Conservation (phyloP, 2,888 invertebrate species). For the Xylota sylvarum region DNA sequence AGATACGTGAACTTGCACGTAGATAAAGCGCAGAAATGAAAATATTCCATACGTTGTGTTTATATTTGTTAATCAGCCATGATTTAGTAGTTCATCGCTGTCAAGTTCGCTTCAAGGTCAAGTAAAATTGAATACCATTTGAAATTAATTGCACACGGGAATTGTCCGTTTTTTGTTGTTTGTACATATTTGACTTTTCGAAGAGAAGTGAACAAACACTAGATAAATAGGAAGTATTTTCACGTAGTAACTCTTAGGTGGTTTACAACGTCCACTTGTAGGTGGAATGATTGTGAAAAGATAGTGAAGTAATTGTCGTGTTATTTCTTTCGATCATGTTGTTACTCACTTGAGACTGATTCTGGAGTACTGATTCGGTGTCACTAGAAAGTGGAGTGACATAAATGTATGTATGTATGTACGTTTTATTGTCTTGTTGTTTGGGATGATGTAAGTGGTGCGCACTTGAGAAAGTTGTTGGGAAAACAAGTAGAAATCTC, state of each 20-base stretch:
- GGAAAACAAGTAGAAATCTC: neutral
- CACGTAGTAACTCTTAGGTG: neutral
- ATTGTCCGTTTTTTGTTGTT: neutral
- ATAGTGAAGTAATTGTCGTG: conserved; percentile 25
- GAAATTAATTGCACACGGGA: conserved; percentile 22
- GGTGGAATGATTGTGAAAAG: conserved; percentile 7
- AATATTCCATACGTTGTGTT: conserved; percentile 31
- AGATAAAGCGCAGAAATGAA: conserved; percentile 43
- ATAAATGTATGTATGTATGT: neutral
- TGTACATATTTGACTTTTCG: neutral
- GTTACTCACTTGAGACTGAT: conserved; percentile 1
- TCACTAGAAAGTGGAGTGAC: neutral
- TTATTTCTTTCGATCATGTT: conserved; percentile 5
- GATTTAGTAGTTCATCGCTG: conserved; percentile 41
- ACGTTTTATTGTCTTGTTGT: neutral
- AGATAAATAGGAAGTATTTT: conserved; percentile 27
- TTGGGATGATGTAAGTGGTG: conserved; percentile 1
- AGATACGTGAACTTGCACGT: conserved; percentile 36
- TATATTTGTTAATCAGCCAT: conserved; percentile 48
- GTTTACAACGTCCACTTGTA: conserved; percentile 32
- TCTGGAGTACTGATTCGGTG: neutral
- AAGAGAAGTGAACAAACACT: conserved; percentile 18
- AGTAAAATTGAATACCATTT: conserved; percentile 50
- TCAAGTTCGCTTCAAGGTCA: conserved; percentile 67
- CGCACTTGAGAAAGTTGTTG: conserved; percentile 5